Conservation (phyloP, 2,113 vertebrate species). For the Dunckerocampus dactyliophorus region DNA sequence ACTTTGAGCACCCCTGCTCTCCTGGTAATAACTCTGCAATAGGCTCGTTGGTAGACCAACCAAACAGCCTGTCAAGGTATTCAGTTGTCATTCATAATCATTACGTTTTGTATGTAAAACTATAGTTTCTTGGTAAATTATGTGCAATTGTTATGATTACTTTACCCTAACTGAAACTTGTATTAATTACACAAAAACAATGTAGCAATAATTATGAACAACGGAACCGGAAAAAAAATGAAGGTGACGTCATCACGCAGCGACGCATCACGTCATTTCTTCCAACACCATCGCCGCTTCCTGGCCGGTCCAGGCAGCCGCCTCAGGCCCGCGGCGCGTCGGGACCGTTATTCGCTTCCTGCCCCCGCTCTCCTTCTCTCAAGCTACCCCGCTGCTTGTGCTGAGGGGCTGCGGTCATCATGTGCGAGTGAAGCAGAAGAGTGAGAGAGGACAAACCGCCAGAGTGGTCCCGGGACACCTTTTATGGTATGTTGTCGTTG, state of each 20-base stretch:
- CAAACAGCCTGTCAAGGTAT: no score
- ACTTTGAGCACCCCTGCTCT: no score
- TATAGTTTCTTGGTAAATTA: no score
- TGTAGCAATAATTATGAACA: no score
- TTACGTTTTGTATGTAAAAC: no score
- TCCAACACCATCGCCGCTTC: constrained; percentile 66
- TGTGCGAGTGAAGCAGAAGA: constrained; percentile 25
- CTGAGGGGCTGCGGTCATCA: constrained; percentile 11
- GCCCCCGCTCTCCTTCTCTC: background rate
- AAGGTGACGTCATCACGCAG: constrained; percentile 41
- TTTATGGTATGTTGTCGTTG: constrained; percentile 24
- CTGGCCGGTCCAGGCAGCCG: constrained; percentile 44
- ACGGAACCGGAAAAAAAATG: background rate
- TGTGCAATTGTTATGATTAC: no score
- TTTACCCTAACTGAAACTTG: no score
- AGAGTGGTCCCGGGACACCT: constrained; percentile 27
- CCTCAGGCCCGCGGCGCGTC: constrained; percentile 35
- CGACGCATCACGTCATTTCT: constrained; percentile 67
- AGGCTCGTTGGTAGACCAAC: no score
- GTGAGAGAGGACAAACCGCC: background rate
- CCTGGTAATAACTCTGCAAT: no score
- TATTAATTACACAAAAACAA: no score
- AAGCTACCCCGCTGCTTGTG: background rate
- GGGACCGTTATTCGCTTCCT: constrained; percentile 41
- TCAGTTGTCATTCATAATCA: no score